Conservation (phyloP, 2,888 invertebrate genomes). For the Zhuqinia jingwanae region DNA sequence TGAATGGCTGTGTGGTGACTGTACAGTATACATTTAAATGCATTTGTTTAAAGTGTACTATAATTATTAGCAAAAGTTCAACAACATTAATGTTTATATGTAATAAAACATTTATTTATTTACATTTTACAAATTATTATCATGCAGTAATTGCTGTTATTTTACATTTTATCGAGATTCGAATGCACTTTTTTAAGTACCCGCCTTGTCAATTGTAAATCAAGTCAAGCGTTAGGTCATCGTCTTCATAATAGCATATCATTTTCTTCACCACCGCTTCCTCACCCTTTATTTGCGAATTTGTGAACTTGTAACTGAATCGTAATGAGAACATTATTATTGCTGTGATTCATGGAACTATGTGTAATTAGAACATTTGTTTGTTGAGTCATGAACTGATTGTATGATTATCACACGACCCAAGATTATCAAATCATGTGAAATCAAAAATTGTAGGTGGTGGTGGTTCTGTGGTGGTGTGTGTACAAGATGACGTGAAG, state of each 20-base stretch:
- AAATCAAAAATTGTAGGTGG: slow-evolving; percentile 10
- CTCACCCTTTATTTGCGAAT: background rate
- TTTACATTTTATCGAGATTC: background rate
- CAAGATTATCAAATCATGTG: background rate
- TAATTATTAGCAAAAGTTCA: background rate
- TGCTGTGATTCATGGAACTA: slow-evolving; percentile 1
- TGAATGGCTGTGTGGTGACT: slow-evolving; percentile 9
- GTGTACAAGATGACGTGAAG: no score
- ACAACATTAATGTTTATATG: background rate
- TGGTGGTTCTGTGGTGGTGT: background rate
- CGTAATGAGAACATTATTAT: background rate
- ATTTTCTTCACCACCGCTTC: slow-evolving; percentile 27
- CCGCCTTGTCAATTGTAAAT: no score
- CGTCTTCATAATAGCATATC: background rate
- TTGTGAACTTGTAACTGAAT: background rate
- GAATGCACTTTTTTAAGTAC: background rate
- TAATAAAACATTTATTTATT: slow-evolving; percentile 25
- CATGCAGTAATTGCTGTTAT: slow-evolving; percentile 24
- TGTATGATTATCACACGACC: background rate
- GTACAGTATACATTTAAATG: slow-evolving; percentile 1
- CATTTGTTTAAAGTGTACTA: slow-evolving; percentile 1
- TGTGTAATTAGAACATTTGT: slow-evolving; percentile 37
- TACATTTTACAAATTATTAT: slow-evolving; percentile 42
- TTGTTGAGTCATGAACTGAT: background rate
- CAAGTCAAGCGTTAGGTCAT: slow-evolving; percentile 44